Base-by-base conservation (phyloP, 2,888 invertebrate species). In the Anthophora plumipes region DNA sequence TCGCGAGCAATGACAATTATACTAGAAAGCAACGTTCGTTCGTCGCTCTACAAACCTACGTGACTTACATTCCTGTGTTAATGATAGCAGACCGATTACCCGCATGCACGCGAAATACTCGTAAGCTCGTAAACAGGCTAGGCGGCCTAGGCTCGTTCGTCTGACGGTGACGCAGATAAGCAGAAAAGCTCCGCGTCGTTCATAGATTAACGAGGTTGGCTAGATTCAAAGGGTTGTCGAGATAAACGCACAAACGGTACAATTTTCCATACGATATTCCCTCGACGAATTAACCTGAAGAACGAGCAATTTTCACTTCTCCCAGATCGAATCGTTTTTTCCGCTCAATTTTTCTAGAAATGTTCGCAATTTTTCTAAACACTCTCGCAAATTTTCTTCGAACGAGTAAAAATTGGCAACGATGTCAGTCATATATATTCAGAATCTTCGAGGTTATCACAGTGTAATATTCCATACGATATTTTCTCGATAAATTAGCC, bases 81-180 rank as follows among this genome's bases (percentile, higher is more conserved):
- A 85, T 86, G 82, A 85, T 82, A 85, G 79, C 57, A 67, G 72
- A 80, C 52, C 78, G 76, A 85, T 85, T 86, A 82, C 86, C 66
- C 14, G 59, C 31, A 70, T 55, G 46, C 85, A 85, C 85, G 85
- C 85, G 84, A 85, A 86, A 79, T 67, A 71, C 85, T 85, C 85
- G 85, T 85, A 85, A 82, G 72, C 85, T 82, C 79, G 70, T 86
- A 84, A 85, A 77, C 79, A 77, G 70, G 57, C 43, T 69, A 63
- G 71, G 70, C 59, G 66, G 55, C 67, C n/a, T 46, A 31, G 31
- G 31, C 31, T 31, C 43, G 77, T 73, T 69, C 48, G 54, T 55
- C 31, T 20, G 59, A 70, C 67, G 63, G 59, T 60, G 52, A 46
- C 17, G 59, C 41, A 48, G 76, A 76, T 70, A 70, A 39, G 63